Percentiles rank a stretch among this genome's conserved stretches.
These are phyloP conservation scores for Biston betularia DNA, from an alignment of 2,888 invertebrate species.

Conservation along the genomic window DNA sequence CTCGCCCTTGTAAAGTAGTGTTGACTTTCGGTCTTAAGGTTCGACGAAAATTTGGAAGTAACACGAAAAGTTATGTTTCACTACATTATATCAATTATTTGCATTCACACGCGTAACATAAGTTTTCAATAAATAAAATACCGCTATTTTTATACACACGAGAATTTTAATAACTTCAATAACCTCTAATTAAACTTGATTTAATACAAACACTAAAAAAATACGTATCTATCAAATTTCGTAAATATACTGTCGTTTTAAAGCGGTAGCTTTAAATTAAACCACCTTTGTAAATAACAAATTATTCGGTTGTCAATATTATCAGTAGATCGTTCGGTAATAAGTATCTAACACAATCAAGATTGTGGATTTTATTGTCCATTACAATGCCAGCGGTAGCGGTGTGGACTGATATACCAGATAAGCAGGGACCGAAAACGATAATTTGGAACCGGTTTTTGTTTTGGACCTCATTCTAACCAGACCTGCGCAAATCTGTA, in stretches of 20 bases:
- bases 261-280: conserved; percentile 14
- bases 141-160: no score
- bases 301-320: conserved; percentile 60
- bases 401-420: conserved; percentile 47
- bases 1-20: no score
- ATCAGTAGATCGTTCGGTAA: conserved; percentile 57
- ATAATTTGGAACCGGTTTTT: not conserved
- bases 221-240: no score
- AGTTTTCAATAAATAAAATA: no score
- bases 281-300: conserved; percentile 41
- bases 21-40: no score
- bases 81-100: no score
- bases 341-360: conserved; percentile 59
- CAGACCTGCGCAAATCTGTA: not conserved
- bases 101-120: no score
- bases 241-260: not conserved
- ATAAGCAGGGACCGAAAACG: conserved; percentile 39
- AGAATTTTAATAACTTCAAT: no score
- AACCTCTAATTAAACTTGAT: no score
- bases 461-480: not conserved
- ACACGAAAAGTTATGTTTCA: no score
- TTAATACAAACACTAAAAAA: no score
- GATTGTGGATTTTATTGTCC: conserved; percentile 65
- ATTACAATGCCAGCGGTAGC: conserved; percentile 54
- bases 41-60: no score